These are phyloP conservation scores for Dasyornis broadbenti DNA, from an alignment of 2,113 vertebrate species.

Conservation along the genomic window DNA sequence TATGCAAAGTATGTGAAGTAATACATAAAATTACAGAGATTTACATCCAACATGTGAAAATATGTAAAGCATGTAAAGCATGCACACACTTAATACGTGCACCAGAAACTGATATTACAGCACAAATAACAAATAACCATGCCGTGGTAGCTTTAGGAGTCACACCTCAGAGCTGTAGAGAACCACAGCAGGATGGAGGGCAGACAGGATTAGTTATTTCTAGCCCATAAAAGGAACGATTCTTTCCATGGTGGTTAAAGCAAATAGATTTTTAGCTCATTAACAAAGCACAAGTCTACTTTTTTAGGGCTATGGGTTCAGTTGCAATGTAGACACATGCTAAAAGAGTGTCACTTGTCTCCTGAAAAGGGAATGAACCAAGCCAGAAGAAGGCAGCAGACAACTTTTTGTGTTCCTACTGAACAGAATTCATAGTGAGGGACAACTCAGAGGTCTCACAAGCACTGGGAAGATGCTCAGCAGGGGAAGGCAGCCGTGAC, in stretches of 20 bases:
- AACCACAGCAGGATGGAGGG: not conserved
- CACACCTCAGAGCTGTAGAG: not conserved
- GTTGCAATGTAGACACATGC: not conserved
- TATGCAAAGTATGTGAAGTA: not conserved
- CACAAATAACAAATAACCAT: not conserved
- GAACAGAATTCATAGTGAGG: not conserved
- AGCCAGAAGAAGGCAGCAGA: not conserved
- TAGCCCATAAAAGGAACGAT: not conserved
- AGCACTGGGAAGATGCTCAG: fast-evolving
- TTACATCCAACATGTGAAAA: not conserved
- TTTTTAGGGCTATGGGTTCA: not conserved
- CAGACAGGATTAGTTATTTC: not conserved
- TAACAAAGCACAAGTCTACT: not conserved
- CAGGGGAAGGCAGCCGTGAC: not conserved
- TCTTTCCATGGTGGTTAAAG: not conserved
- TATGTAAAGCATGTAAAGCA: not conserved
- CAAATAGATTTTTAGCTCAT: not conserved
- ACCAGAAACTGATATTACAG: not conserved
- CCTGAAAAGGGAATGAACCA: not conserved
- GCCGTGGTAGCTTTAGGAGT: not conserved
- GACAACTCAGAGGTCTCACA: fast-evolving
- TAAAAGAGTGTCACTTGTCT: not conserved
- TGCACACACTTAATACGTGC: not conserved
- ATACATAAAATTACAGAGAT: not conserved
- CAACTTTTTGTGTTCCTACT: not conserved